phyloP scores from a whole-genome alignment of 2,113 vertebrate species.

The Rhinopomastus cyanomelas region DNA sequence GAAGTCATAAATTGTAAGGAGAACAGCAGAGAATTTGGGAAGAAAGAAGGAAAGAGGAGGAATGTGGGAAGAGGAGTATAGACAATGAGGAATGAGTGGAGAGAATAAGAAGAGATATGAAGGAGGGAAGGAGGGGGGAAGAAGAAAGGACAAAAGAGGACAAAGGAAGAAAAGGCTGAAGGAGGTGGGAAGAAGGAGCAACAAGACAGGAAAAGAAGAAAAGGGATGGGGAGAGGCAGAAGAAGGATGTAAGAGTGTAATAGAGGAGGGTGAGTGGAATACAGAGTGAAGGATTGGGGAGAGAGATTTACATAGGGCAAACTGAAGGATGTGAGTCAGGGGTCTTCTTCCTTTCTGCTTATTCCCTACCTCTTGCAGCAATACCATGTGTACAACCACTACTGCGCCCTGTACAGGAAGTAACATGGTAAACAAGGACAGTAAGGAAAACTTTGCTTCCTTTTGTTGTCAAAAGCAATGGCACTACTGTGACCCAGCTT shows the following conservation, averaged over 20 bases:
- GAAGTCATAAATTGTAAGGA: not conserved
- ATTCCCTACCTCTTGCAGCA: not conserved
- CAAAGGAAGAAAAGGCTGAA: not conserved
- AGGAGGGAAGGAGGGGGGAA: not conserved
- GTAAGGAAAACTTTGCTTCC: not conserved
- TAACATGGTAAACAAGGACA: not conserved
- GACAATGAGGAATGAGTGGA: not conserved
- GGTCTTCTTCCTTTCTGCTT: not conserved
- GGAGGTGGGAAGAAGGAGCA: not conserved
- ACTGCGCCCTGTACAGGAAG: not conserved
- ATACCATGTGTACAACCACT: not conserved
- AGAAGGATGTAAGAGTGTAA: not conserved
- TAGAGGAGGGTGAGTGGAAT: not conserved
- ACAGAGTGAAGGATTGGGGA: not conserved
- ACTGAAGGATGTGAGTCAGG: rapidly evolving
- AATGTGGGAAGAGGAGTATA: not conserved
- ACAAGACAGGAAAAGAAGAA: not conserved
- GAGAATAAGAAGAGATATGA: not conserved
- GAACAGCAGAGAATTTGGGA: not conserved
- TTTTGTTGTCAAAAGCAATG: not conserved
- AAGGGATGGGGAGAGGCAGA: not conserved
- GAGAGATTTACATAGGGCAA: not conserved
- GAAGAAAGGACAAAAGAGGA: not conserved
- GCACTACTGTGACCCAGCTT: not conserved
- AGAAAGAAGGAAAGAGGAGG: not conserved